Conservation (phyloP, 1,140 invertebrate species). For the Nomia melanderi region DNA sequence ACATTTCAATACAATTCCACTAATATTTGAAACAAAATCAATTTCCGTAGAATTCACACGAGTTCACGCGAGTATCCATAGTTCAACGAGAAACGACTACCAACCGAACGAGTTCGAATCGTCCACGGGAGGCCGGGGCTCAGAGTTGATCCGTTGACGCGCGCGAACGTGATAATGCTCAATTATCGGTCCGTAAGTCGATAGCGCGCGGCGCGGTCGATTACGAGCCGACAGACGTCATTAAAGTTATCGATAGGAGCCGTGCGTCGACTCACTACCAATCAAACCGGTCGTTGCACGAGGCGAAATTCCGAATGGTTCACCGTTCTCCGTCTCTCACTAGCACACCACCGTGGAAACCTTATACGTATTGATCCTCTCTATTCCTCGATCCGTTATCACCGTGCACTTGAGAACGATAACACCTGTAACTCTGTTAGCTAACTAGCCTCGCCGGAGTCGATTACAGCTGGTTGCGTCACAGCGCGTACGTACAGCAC, state of each 20-base stretch:
- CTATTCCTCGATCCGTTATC: not conserved
- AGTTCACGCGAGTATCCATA: not conserved
- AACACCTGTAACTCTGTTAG: constrained; percentile 27
- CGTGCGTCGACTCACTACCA: too few species aligned
- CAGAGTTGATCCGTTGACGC: not conserved
- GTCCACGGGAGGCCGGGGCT: not conserved
- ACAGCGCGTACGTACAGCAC: constrained; percentile 4
- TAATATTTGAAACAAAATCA: too few species aligned
- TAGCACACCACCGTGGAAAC: not conserved
- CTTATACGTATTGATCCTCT: too few species aligned
- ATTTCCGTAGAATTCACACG: too few species aligned
- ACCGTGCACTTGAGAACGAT: constrained; percentile 21
- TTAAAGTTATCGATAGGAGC: constrained; percentile 13
- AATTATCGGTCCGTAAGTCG: constrained; percentile 23
- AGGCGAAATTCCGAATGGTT: not conserved
- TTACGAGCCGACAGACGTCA: constrained; percentile 3
- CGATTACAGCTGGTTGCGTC: constrained; percentile 18
- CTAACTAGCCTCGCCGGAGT: not conserved
- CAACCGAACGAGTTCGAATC: not conserved
- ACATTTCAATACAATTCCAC: too few species aligned
- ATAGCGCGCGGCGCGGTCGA: constrained; percentile 2
- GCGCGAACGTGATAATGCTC: constrained; percentile 4
- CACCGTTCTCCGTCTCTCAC: not conserved
- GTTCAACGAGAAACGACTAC: not conserved
- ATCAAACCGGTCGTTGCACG: not conserved